Evolutionary conservation across 1,140 invertebrate genomes (phyloP).

Genomic region (Trinorchestia longiramus): DNA sequence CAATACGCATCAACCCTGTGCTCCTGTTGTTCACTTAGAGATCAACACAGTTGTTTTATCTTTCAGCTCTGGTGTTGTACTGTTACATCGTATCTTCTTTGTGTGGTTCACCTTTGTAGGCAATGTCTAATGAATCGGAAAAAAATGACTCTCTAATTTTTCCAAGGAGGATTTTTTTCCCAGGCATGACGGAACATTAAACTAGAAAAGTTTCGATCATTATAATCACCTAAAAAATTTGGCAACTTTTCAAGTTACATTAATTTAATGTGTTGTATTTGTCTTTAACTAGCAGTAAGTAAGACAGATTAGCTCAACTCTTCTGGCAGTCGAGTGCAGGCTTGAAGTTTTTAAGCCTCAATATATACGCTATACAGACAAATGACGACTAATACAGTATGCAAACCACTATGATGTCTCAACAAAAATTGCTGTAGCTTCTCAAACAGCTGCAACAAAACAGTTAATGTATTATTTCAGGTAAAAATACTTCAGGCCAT

Average conservation of each 20-base stretch:
- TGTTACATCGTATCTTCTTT: background rate
- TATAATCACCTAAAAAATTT: background rate
- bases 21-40: no score
- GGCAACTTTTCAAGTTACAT: background rate
- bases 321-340: background rate
- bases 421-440: background rate
- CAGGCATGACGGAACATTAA: background rate
- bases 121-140: no score
- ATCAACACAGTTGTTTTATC: no score
- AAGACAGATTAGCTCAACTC: background rate
- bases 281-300: background rate
- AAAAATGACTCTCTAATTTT: no score
- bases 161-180: background rate
- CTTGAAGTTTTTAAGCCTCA: background rate
- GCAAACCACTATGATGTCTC: background rate
- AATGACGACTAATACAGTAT: background rate
- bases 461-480: background rate
- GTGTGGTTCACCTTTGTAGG: background rate
- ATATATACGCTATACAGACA: background rate
- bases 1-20: no score
- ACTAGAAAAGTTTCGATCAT: background rate
- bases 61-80: background rate
- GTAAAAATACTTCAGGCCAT: background rate
- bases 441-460: background rate
- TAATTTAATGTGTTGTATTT: background rate